phyloP scores from a whole-genome alignment of 1,140 invertebrate species.

The Elysia chlorotica region DNA sequence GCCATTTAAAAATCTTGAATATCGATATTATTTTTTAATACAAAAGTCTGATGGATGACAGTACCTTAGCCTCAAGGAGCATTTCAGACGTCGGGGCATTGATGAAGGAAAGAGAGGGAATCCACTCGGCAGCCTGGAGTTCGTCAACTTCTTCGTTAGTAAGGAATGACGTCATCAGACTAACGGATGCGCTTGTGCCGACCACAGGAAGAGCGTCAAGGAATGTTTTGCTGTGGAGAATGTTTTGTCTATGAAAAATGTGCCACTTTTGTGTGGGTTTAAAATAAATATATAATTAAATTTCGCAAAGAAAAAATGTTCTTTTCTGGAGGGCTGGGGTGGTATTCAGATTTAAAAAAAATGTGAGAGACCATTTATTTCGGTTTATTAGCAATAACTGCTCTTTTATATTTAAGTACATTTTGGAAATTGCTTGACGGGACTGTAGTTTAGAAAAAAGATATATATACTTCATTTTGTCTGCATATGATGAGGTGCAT shows the following conservation, averaged over 20 bases:
- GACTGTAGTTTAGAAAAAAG: neutral
- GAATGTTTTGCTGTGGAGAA: constrained; percentile 63
- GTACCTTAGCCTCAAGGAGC: constrained; percentile 69
- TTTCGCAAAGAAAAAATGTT: too few relatives aligned
- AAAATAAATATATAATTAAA: too few relatives aligned
- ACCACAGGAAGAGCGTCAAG: constrained; percentile 81
- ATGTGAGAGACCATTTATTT: too few relatives aligned
- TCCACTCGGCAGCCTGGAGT: constrained; percentile 73
- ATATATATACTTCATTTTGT: too few relatives aligned
- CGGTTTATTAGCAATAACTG: neutral
- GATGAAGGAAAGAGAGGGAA: constrained; percentile 79
- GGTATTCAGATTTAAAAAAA: too few relatives aligned
- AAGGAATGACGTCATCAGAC: constrained; percentile 81
- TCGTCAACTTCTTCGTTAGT: constrained; percentile 71
- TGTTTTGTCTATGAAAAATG: too few relatives aligned
- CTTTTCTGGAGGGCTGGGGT: too few relatives aligned
- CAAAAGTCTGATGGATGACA: too few relatives aligned
- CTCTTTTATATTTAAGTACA: neutral
- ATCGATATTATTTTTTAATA: too few relatives aligned
- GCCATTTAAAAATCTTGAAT: too few relatives aligned
- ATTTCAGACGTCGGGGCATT: constrained; percentile 76
- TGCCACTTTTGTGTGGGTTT: too few relatives aligned
- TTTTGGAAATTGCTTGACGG: neutral
- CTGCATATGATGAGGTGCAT: too few relatives aligned
- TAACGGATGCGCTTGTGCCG: constrained; percentile 77